A percentile compares a stretch with the other conserved stretches of the same genome.
Conservation (phyloP, 2,797 vertebrate species). For the Pantherophis vulpinus region DNA sequence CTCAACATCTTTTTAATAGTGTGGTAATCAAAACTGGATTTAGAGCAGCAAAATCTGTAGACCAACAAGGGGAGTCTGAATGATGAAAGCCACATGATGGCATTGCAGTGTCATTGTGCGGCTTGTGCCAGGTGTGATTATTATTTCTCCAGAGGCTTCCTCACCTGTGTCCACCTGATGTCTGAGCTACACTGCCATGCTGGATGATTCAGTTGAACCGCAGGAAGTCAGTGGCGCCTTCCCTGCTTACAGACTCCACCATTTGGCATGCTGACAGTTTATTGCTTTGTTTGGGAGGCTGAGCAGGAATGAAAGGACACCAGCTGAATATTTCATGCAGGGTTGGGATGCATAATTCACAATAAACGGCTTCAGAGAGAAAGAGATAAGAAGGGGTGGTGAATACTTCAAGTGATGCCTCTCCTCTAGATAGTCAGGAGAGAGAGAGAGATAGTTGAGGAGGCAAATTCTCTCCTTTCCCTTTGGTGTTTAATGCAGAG, state of each 20-base stretch:
- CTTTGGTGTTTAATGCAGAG: conserved; percentile 32
- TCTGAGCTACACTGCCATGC: not conserved
- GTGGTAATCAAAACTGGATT: not conserved
- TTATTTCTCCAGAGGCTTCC: not conserved
- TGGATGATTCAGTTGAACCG: not conserved
- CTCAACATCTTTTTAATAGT: too few species aligned
- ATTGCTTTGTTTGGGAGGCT: conserved; percentile 53
- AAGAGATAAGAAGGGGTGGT: conserved; percentile 59
- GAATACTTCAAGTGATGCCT: conserved; percentile 65
- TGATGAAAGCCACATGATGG: not conserved
- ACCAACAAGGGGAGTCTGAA: not conserved
- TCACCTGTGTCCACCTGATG: not conserved
- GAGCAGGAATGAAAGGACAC: conserved; percentile 59
- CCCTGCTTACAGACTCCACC: not conserved
- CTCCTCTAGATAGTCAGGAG: conserved; percentile 59
- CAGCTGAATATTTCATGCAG: conserved; percentile 71
- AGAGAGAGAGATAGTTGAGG: not conserved
- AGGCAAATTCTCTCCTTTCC: conserved; percentile 12
- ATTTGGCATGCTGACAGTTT: conserved; percentile 43
- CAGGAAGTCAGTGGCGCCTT: not conserved
- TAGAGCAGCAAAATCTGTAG: not conserved
- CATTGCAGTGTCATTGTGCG: not conserved
- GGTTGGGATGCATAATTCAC: conserved; percentile 71
- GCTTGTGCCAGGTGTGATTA: not conserved
- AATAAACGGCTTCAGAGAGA: conserved; percentile 65